Base-by-base conservation (phyloP, 2,888 invertebrate genomes). In the Galeopsomyia nigrocyanea region DNA sequence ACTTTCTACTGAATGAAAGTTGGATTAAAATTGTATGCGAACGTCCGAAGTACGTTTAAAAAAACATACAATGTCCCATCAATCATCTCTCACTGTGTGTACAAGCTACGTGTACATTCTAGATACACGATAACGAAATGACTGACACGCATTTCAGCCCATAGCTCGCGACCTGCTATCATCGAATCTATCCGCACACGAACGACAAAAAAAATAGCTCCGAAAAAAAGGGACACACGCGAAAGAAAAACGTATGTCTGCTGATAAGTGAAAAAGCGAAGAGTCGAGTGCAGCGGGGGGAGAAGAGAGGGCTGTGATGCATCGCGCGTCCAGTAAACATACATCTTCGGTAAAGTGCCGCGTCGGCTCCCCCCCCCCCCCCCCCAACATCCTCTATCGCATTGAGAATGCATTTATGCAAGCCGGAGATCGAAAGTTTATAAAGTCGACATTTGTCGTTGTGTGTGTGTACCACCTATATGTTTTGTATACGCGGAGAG, bases 371-470 rank as follows among this genome's bases (percentile, higher is more conserved):
- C n/a, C 70, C 39, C 21, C 19, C 17, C 6, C 19, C n/a, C 70
- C 39, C 21, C 19, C 17, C 6, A n/a, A n/a, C n/a, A n/a, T n/a
- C 19, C 77, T 67, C 78, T 75, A 77, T 78, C 76, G 77, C 78
- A 80, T 82, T 78, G 78, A 80, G 79, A 79, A 83, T 82, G 82
- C 82, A 82, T 80, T 80, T 79, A 80, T 78, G 74, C 79, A 70
- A 51, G 26, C 3, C 74, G 68, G 75, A 70, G 77, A 78, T 81
- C 76, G 76, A 78, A 79, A 80, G 78, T 82, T 80, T 82, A 79
- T 80, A 78, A 79, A 79, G 76, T 78, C 71, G 79, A 78, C 82
- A 81, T 83, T 82, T 80, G 80, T 83, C 80, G 73, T 72, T 63
- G 66, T 73, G 71, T 58, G 76, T 77, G 74, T 70, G 53, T 21